Conservation (phyloP, 2,888 invertebrate species). For the Hemistola chrysoprasaria region DNA sequence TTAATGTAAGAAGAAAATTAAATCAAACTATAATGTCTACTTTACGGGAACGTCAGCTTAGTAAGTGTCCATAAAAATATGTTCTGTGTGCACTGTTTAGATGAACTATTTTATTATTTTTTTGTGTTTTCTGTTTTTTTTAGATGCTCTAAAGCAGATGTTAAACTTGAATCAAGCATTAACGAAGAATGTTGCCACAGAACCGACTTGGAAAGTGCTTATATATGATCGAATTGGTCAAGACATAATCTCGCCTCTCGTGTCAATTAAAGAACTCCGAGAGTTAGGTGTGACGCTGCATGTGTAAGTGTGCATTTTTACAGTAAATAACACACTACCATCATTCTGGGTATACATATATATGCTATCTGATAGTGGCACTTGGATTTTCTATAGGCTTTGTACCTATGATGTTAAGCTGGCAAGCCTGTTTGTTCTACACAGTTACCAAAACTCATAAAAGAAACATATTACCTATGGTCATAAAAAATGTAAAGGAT, state of each 20-base stretch:
- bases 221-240: conserved; percentile 98
- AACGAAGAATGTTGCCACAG: conserved; percentile 88
- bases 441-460: no score
- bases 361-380: no score
- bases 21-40: conserved; percentile 79
- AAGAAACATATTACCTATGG: no score
- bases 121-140: conserved; percentile 36
- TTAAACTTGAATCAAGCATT: conserved; percentile 93
- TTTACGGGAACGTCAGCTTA: conserved; percentile 87
- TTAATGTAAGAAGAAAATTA: conserved; percentile 31
- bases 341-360: no score
- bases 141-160: conserved; percentile 97
- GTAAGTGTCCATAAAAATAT: conserved; percentile 62
- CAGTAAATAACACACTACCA: no score
- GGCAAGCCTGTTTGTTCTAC: no score
- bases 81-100: conserved; percentile 12
- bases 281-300: conserved; percentile 98
- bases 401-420: no score
- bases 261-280: conserved; percentile 96
- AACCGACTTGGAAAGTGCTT: conserved; percentile 98
- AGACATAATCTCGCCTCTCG: conserved; percentile 98
- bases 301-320: conserved; percentile 95
- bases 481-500: no score
- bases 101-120: not conserved
- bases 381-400: no score